Evolutionary conservation across 2,113 vertebrate species (phyloP), one percentile per base, ranked within the genome.

Genomic region (Grantiella picta): DNA sequence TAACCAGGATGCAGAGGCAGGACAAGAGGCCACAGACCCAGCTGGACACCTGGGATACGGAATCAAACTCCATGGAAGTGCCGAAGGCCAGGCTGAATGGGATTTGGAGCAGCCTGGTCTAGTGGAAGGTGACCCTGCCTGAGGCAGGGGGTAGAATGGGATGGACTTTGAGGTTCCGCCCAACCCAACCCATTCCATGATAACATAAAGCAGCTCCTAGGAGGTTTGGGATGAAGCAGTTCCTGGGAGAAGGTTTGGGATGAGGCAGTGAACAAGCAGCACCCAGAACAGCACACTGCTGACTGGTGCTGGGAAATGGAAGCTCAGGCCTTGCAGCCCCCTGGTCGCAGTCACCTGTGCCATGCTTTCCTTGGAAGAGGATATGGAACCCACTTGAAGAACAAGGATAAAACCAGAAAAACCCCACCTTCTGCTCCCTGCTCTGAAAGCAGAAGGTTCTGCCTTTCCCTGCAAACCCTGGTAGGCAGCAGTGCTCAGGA

Each of bases 251-350:
- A 13, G 19, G 12, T 17, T 75, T 75, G 31, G 76, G 61, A 49
- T 33, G 57, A 12, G 65, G n/a, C 17, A 33, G 20, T 0, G 3
- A 66, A 31, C 5, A 16, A 27, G 15, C 50, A 52, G 54, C 9
- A 5, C 11, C 23, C 40, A 47, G 38, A 44, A 6, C 22, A 66
- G 29, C 8, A 7, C 4, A 1, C 2, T 0, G 0, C 57, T 76
- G 47, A 11, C 35, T 33, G 16, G 49, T 18, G 8, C 57, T 76
- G 85, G 70, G 66, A 71, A 70, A 8, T 14, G 75, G 83, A 69
- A 91, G 27, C 29, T 86, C 29, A 56, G 60, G 29, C 45, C 56
- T 44, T 81, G 64, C 59, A 92, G 49, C 49, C 35, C 35, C 29
- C 79, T 77, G 75, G 54, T 33, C n/a, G 28, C 2, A 1, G 0